phyloP scores from a whole-genome alignment of 1,140 invertebrate genomes.

The Nomia melanderi region DNA sequence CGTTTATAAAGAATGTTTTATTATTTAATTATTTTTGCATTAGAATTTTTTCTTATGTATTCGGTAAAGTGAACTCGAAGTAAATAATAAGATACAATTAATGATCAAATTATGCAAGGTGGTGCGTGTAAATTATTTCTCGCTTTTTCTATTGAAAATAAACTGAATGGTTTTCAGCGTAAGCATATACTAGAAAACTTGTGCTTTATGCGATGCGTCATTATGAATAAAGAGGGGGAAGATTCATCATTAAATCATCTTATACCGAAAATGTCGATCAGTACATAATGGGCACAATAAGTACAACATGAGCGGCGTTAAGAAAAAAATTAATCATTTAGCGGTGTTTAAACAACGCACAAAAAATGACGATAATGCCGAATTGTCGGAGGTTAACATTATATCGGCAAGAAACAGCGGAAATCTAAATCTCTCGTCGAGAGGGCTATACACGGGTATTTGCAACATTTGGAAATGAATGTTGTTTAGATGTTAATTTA shows the following conservation, averaged over 20 bases:
- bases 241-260: slow-evolving; percentile 34
- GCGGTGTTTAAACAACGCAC: slow-evolving; percentile 87
- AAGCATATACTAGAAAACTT: no score
- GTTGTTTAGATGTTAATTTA: slow-evolving; percentile 21
- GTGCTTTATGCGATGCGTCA: not conserved
- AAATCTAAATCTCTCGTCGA: slow-evolving; percentile 88
- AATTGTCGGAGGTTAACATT: slow-evolving; percentile 86
- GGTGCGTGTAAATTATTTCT: no score
- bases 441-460: slow-evolving; percentile 87
- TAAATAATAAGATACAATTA: no score
- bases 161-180: no score
- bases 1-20: no score
- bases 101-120: no score
- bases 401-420: slow-evolving; percentile 90
- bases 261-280: slow-evolving; percentile 15
- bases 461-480: slow-evolving; percentile 38
- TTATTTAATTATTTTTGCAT: no score
- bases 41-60: no score
- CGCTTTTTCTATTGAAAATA: no score
- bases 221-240: not conserved
- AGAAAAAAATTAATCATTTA: slow-evolving; percentile 79
- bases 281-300: slow-evolving; percentile 31
- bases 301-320: slow-evolving; percentile 50
- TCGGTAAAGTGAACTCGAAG: no score
- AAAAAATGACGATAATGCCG: slow-evolving; percentile 84